These are phyloP conservation scores for Pleuronectes platessa DNA, from an alignment of 2,113 vertebrate genomes.

Conservation along the genomic window DNA sequence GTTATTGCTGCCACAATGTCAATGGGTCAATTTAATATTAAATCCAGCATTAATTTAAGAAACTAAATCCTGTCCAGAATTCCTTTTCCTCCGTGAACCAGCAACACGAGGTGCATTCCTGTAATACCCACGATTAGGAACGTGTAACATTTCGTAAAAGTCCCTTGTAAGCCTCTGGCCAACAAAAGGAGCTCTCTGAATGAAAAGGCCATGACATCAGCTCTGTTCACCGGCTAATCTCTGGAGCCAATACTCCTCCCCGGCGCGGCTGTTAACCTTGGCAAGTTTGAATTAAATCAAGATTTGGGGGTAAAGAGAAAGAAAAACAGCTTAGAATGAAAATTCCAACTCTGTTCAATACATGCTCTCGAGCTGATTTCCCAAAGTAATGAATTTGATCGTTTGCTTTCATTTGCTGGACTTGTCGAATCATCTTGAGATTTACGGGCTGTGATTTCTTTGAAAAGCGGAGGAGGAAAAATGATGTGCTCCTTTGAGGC, in stretches of 20 bases:
- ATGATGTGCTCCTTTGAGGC: slow-evolving; percentile 9
- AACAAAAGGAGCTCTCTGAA: slow-evolving; percentile 50
- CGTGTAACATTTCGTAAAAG: slow-evolving; percentile 37
- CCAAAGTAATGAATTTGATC: slow-evolving; percentile 8
- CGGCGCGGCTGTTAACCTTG: slow-evolving; percentile 32
- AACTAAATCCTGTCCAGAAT: slow-evolving; percentile 16
- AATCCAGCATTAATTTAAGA: slow-evolving; percentile 10
- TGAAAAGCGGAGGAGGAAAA: background rate
- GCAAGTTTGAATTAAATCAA: slow-evolving; percentile 48
- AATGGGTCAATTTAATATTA: slow-evolving; percentile 19
- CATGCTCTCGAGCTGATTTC: slow-evolving; percentile 18
- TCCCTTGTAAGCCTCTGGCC: slow-evolving; percentile 44
- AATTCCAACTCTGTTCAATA: slow-evolving; percentile 4
- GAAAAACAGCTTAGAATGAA: slow-evolving; percentile 20
- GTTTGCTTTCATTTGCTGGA: slow-evolving; percentile 33
- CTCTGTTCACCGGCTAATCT: slow-evolving; percentile 56
- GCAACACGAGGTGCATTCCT: slow-evolving; percentile 42
- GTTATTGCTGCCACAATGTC: slow-evolving; percentile 8
- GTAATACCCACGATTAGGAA: slow-evolving; percentile 46
- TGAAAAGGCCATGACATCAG: slow-evolving; percentile 58
- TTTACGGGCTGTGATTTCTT: slow-evolving; percentile 33
- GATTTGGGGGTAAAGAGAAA: slow-evolving; percentile 35
- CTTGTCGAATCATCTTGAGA: slow-evolving; percentile 26
- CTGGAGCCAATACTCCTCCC: slow-evolving; percentile 57
- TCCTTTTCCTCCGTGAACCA: slow-evolving; percentile 31